Percentiles rank a stretch among this genome's conserved stretches.
phyloP scores from a whole-genome alignment of 1,140 invertebrate genomes.

The Psix sp. region DNA sequence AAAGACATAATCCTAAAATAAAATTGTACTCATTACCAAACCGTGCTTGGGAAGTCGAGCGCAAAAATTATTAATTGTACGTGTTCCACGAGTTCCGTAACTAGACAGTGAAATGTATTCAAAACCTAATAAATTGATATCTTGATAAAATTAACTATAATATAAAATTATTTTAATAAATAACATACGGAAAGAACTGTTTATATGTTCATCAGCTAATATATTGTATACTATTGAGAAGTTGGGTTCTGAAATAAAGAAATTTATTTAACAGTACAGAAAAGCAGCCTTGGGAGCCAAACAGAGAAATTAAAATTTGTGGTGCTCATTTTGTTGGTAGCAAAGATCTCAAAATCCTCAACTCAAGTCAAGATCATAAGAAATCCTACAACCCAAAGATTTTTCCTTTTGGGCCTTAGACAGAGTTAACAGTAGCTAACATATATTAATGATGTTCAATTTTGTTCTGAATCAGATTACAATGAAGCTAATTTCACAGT shows the following conservation, averaged over 20 bases:
- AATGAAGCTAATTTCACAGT: too few species aligned
- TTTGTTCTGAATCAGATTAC: not conserved
- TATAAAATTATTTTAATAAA: not conserved
- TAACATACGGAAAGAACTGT: not conserved
- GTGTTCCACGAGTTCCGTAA: slow-evolving; percentile 6
- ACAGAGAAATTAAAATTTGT: not conserved
- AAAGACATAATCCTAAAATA: slow-evolving; percentile 1
- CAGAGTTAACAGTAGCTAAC: not conserved
- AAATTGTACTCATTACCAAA: slow-evolving; percentile 24
- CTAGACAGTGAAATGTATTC: slow-evolving; percentile 7
- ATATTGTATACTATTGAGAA: too few species aligned
- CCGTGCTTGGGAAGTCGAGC: slow-evolving; percentile 12
- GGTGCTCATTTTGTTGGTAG: slow-evolving; percentile 10
- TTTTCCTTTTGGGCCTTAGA: slow-evolving; percentile 5
- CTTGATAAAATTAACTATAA: not conserved
- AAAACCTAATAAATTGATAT: slow-evolving; percentile 2
- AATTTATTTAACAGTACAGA: not conserved
- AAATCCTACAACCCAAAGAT: slow-evolving; percentile 4
- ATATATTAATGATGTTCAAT: not conserved
- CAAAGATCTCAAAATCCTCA: slow-evolving; percentile 1
- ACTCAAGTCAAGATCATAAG: too few species aligned
- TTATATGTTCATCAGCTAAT: too few species aligned
- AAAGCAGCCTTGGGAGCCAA: slow-evolving; percentile 3
- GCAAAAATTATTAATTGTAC: slow-evolving; percentile 22
- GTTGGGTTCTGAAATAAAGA: too few species aligned